Percentiles rank a stretch among this genome's conserved stretches.
phyloP scores from a whole-genome alignment of 2,797 vertebrate genomes.

The Trichosurus vulpecula region DNA sequence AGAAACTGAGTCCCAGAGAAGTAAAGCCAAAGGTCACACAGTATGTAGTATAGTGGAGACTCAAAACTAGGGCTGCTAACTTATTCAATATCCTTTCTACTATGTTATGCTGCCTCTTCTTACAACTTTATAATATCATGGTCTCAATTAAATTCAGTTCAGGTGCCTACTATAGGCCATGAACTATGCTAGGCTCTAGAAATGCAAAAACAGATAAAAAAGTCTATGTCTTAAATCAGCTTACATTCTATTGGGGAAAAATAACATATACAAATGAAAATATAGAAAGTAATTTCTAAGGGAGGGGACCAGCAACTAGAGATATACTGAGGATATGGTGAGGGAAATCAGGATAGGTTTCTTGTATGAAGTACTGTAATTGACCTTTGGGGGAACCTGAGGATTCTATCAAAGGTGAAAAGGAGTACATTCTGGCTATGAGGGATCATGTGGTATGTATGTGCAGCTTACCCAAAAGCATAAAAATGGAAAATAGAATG shows the following conservation, averaged over 20 bases:
- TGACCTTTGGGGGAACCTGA: not conserved
- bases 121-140: not conserved
- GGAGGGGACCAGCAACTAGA: not conserved
- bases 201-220: not conserved
- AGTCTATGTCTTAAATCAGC: not conserved
- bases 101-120: not conserved
- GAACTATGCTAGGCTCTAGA: not conserved
- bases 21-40: not conserved
- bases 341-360: not conserved
- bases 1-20: not conserved
- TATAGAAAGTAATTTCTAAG: not conserved
- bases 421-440: not conserved
- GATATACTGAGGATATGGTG: not conserved
- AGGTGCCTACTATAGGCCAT: not conserved
- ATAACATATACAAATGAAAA: not conserved
- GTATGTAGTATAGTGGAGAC: not conserved
- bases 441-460: not conserved
- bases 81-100: not conserved
- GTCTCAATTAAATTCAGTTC: not conserved
- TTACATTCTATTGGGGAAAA: not conserved
- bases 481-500: not conserved
- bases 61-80: not conserved
- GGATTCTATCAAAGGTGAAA: not conserved
- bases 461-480: not conserved
- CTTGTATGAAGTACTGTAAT: not conserved